phyloP scores from a whole-genome alignment of 2,888 invertebrate species.

The Hypolimnas misippus region DNA sequence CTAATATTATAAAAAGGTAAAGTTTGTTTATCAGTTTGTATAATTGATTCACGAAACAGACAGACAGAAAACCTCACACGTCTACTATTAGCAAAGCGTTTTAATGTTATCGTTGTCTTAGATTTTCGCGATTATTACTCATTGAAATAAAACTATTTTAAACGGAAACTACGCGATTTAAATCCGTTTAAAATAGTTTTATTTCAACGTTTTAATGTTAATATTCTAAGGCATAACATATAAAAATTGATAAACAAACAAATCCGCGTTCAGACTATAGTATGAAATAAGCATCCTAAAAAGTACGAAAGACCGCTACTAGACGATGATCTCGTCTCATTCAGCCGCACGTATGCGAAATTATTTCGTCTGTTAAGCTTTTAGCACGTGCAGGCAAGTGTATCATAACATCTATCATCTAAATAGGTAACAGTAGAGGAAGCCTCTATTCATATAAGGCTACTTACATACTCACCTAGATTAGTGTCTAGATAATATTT shows the following conservation, averaged over 20 bases:
- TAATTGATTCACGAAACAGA: too few species aligned
- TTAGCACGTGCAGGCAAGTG: conserved; percentile 34
- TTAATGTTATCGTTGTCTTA: too few species aligned
- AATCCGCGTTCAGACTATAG: background rate
- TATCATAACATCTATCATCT: conserved; percentile 27
- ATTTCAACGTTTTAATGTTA: too few species aligned
- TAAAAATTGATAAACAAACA: background rate
- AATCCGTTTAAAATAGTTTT: too few species aligned
- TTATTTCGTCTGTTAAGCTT: conserved; percentile 37
- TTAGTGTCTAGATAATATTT: background rate
- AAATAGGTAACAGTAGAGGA: conserved; percentile 31
- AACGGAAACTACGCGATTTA: too few species aligned
- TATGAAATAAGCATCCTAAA: background rate
- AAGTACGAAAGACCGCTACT: conserved; percentile 16
- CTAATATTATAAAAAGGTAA: too few species aligned
- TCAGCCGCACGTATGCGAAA: conserved; percentile 39
- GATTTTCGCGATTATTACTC: too few species aligned
- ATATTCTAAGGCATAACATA: too few species aligned
- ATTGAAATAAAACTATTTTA: too few species aligned
- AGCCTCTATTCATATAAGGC: conserved; percentile 28
- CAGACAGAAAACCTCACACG: too few species aligned
- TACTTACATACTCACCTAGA: conserved; percentile 2
- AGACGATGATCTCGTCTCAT: conserved; percentile 29
- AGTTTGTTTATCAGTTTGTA: too few species aligned
- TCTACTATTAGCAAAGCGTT: too few species aligned